A percentile compares a stretch with the other conserved stretches of the same genome.
phyloP scores from a whole-genome alignment of 1,140 invertebrate genomes.

The Pogonus chalceus region DNA sequence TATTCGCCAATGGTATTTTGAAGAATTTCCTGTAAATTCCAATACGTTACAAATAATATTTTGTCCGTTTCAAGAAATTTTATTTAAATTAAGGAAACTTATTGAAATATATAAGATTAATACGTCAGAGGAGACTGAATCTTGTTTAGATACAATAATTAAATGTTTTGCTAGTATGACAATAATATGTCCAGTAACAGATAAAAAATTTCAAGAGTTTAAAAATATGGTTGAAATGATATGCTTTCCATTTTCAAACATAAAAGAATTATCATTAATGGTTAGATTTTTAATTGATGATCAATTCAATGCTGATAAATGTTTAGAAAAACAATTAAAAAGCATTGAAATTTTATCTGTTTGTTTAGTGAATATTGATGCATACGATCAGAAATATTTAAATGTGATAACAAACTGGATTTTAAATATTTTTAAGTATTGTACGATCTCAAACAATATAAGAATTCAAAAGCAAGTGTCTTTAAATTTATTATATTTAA shows the following conservation, averaged over 20 bases:
- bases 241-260: neutral
- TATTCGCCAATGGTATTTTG: too few relatives aligned
- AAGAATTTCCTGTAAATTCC: too few relatives aligned
- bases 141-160: neutral
- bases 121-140: too few relatives aligned
- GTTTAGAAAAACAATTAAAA: neutral
- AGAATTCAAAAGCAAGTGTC: neutral
- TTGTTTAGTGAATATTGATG: neutral
- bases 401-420: neutral
- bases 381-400: neutral
- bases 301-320: neutral
- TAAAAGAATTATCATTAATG: neutral
- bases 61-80: too few relatives aligned
- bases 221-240: neutral
- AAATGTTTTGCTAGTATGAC: neutral
- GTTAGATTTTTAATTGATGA: neutral
- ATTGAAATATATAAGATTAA: too few relatives aligned
- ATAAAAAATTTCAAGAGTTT: neutral
- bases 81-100: too few relatives aligned
- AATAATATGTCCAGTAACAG: neutral
- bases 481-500: neutral
- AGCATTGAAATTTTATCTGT: neutral
- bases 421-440: neutral
- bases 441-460: neutral
- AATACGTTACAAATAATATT: too few relatives aligned